These are phyloP conservation scores for Procambarus clarkii DNA, from an alignment of 1,140 invertebrate species.

Conservation along the genomic window DNA sequence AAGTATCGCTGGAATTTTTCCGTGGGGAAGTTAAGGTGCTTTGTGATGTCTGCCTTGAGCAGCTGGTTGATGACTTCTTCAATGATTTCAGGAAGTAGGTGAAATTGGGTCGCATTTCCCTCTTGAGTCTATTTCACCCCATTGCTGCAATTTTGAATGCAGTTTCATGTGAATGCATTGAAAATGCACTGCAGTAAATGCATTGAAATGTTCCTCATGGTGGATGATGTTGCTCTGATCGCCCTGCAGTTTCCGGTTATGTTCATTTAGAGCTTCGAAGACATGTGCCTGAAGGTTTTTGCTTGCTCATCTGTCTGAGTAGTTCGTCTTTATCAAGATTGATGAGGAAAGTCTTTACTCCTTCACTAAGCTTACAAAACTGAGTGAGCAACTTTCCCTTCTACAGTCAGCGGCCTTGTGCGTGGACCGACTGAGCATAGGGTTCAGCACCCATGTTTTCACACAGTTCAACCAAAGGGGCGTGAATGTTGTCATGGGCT, in stretches of 20 bases:
- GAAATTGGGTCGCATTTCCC: conserved; percentile 16
- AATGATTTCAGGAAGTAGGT: conserved; percentile 16
- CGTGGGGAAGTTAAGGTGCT: too few relatives aligned
- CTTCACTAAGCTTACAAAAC: too few relatives aligned
- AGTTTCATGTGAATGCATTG: too few relatives aligned
- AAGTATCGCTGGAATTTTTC: too few relatives aligned
- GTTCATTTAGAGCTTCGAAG: conserved; percentile 28
- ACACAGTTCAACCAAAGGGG: too few relatives aligned
- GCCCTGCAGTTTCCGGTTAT: conserved; percentile 9
- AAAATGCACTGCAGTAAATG: conserved; percentile 24
- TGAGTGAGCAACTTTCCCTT: conserved; percentile 18
- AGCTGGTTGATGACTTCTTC: neutral
- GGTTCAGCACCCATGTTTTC: neutral
- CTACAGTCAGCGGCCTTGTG: conserved; percentile 16
- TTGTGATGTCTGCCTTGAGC: too few relatives aligned
- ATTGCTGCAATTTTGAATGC: neutral
- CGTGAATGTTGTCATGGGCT: too few relatives aligned
- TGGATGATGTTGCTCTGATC: neutral
- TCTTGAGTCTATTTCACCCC: neutral
- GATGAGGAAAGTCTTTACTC: neutral
- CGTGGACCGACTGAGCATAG: conserved; percentile 3
- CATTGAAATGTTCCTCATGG: conserved; percentile 26
- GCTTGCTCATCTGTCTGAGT: neutral
- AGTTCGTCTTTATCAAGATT: neutral
- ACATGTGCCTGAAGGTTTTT: conserved; percentile 3